phyloP scores from a whole-genome alignment of 1,140 invertebrate genomes.

The Drosophila bocki region DNA sequence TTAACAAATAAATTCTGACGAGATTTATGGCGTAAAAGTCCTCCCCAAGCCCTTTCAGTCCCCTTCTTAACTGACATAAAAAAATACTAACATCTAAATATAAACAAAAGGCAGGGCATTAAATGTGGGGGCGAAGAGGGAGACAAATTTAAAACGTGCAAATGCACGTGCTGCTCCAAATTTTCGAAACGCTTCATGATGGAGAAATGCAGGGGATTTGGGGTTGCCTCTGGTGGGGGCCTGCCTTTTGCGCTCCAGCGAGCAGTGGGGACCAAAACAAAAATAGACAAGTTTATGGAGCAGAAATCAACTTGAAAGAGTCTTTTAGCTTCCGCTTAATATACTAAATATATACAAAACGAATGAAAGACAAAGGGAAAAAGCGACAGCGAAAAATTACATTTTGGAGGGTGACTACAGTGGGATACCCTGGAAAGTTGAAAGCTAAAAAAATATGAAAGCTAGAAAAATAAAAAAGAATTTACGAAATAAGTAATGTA shows the following conservation, averaged over 20 bases:
- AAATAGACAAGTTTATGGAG: conserved; percentile 83
- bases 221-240: conserved; percentile 33
- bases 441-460: too few relatives aligned
- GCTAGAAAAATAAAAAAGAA: not conserved
- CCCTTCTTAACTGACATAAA: conserved; percentile 65
- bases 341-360: conserved; percentile 57
- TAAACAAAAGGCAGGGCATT: conserved; percentile 64
- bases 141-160: conserved; percentile 71
- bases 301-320: conserved; percentile 81
- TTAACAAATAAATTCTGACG: conserved; percentile 74
- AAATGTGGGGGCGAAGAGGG: conserved; percentile 21
- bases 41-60: conserved; percentile 29
- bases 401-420: not conserved
- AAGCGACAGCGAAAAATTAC: not conserved
- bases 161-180: conserved; percentile 82
- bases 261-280: conserved; percentile 56
- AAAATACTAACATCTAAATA: conserved; percentile 80
- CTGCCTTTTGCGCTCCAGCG: conserved; percentile 64
- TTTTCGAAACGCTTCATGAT: conserved; percentile 39
- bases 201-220: conserved; percentile 21
- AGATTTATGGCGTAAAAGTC: conserved; percentile 69
- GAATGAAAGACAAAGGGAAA: conserved; percentile 33
- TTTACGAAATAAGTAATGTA: not conserved
- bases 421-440: conserved; percentile 10
- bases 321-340: conserved; percentile 80